Evolutionary conservation across 2,797 vertebrate species (phyloP).

Genomic region (Rachycentron canadum): DNA sequence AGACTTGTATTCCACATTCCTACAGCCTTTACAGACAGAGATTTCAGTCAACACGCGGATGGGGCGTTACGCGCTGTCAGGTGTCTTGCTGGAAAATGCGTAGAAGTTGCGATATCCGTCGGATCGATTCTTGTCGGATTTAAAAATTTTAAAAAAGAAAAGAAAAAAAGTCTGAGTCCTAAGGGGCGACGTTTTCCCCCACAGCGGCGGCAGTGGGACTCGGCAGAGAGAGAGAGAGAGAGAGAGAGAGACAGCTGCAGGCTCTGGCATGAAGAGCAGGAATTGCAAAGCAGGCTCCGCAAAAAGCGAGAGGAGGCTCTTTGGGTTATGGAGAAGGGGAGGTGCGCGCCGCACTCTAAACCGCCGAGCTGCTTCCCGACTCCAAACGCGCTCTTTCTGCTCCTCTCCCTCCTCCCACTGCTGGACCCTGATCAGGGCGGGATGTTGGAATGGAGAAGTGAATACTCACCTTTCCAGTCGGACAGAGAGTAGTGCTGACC

Average conservation of each 20-base stretch:
- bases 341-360: constrained; percentile 45
- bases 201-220: constrained; percentile 50
- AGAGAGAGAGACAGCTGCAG: constrained; percentile 78
- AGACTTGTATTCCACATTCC: constrained; percentile 80
- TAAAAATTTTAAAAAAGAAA: no score
- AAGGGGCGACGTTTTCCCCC: constrained; percentile 49
- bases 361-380: constrained; percentile 46
- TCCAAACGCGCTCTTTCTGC: constrained; percentile 50
- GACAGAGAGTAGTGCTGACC: background rate
- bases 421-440: constrained; percentile 13
- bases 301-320: constrained; percentile 53
- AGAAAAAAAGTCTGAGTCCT: constrained; percentile 24
- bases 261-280: constrained; percentile 74
- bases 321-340: constrained; percentile 61
- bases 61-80: constrained; percentile 52
- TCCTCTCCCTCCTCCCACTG: constrained; percentile 53
- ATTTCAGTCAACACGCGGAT: constrained; percentile 39
- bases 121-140: constrained; percentile 23
- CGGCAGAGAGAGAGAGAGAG: constrained; percentile 40
- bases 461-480: background rate
- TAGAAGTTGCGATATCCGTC: constrained; percentile 64
- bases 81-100: constrained; percentile 49
- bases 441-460: background rate
- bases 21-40: constrained; percentile 50
- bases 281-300: constrained; percentile 61